These are phyloP conservation scores for Trachelus iudaicus DNA, from an alignment of 2,888 invertebrate species.

Conservation along the genomic window DNA sequence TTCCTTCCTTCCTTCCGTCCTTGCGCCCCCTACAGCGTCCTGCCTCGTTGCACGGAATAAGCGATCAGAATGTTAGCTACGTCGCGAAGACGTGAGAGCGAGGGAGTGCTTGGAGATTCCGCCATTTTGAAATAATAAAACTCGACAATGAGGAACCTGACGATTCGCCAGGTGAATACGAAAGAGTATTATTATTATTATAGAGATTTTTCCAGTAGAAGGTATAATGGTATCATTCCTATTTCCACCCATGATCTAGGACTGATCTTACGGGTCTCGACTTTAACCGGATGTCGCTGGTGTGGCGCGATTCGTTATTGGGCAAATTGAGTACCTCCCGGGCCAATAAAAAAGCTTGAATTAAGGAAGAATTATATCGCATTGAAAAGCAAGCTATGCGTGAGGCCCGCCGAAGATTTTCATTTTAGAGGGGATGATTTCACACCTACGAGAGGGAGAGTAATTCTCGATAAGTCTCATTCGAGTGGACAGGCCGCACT, in stretches of 20 bases:
- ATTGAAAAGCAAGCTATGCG: background rate
- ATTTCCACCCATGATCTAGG: background rate
- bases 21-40: background rate
- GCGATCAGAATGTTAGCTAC: constrained; percentile 31
- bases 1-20: constrained; percentile 1
- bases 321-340: background rate
- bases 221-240: background rate
- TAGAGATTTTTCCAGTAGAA: background rate
- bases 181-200: background rate
- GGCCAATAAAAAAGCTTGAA: background rate
- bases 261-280: background rate
- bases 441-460: background rate
- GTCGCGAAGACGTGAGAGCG: background rate
- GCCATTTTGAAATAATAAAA: background rate
- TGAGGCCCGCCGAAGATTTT: background rate
- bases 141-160: background rate
- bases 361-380: background rate
- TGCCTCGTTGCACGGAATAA: constrained; percentile 36
- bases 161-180: background rate
- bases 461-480: background rate
- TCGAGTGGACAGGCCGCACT: constrained; percentile 1
- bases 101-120: background rate
- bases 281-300: background rate
- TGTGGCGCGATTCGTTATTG: background rate
- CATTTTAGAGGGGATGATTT: background rate